phyloP scores from a whole-genome alignment of 2,888 invertebrate genomes.

The Pristionchus maxplancki region DNA sequence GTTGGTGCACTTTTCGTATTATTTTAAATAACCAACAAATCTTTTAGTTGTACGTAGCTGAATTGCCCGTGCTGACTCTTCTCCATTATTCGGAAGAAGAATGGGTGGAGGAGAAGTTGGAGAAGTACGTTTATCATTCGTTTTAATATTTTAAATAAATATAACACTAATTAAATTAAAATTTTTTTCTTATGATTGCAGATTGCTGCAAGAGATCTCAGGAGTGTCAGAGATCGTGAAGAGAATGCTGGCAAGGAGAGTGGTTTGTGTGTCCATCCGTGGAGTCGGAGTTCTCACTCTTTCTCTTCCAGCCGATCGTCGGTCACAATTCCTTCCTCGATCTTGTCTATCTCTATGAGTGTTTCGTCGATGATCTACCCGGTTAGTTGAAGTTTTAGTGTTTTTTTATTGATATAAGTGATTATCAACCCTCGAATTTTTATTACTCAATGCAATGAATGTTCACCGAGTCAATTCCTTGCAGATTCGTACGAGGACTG shows the following conservation, averaged over 20 bases:
- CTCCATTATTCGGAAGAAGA: conserved; percentile 43
- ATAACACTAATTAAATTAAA: not conserved
- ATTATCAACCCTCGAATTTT: no score
- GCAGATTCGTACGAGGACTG: conserved; percentile 54
- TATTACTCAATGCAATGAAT: no score
- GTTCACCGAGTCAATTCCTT: no score
- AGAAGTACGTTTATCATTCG: not conserved
- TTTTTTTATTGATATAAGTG: no score
- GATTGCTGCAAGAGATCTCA: conserved; percentile 54
- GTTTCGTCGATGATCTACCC: conserved; percentile 57
- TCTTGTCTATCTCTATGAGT: conserved; percentile 56
- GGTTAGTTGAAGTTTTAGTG: conserved; percentile 34
- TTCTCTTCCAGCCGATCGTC: conserved; percentile 50
- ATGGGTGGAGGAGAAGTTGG: conserved; percentile 5
- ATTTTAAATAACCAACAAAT: not conserved
- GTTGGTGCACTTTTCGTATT: not conserved
- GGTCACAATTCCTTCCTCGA: conserved; percentile 59
- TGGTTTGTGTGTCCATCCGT: conserved; percentile 11
- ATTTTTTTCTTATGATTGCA: conserved; percentile 3
- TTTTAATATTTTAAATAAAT: not conserved
- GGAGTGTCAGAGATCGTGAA: conserved; percentile 38
- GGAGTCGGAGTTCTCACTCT: not conserved
- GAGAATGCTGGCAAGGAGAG: conserved; percentile 22
- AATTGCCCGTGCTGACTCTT: conserved; percentile 31
- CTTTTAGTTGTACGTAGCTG: conserved; percentile 33